Percentiles rank a stretch among this genome's conserved stretches.
Evolutionary conservation across 2,797 vertebrate genomes (phyloP).

Genomic region (Xenentodon cancila): DNA sequence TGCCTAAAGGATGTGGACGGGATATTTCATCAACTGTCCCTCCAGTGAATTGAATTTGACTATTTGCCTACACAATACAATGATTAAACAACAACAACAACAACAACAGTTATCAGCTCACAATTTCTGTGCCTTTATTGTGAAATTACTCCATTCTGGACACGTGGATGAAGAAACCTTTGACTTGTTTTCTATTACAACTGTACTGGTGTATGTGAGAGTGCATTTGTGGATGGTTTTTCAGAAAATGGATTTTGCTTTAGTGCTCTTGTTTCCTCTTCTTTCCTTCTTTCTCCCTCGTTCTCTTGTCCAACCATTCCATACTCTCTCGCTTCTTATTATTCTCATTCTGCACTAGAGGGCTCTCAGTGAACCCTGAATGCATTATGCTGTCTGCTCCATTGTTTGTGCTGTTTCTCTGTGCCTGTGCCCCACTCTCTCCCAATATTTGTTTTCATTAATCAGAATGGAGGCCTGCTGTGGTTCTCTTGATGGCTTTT

Average conservation of each 20-base stretch:
- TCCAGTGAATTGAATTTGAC: too few species aligned
- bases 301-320: slow-evolving; percentile 48
- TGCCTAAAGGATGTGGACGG: too few species aligned
- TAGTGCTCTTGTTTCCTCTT: slow-evolving; percentile 66
- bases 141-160: too few species aligned
- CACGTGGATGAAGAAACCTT: not conserved
- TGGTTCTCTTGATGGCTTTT: slow-evolving; percentile 87
- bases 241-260: slow-evolving; percentile 70
- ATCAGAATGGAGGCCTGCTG: slow-evolving; percentile 90
- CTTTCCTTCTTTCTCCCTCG: slow-evolving; percentile 45
- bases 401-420: slow-evolving; percentile 79
- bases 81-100: too few species aligned
- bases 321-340: slow-evolving; percentile 70
- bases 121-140: too few species aligned
- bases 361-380: slow-evolving; percentile 77
- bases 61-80: too few species aligned
- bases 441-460: slow-evolving; percentile 93
- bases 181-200: not conserved
- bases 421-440: slow-evolving; percentile 70
- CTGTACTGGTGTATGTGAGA: slow-evolving; percentile 1
- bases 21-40: too few species aligned
- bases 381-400: slow-evolving; percentile 76
- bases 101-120: too few species aligned
- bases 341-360: slow-evolving; percentile 77
- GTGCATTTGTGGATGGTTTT: slow-evolving; percentile 40